Evolutionary conservation across 1,140 invertebrate genomes (phyloP), one percentile per base, ranked within the genome.

Genomic region (Patella vulgata): DNA sequence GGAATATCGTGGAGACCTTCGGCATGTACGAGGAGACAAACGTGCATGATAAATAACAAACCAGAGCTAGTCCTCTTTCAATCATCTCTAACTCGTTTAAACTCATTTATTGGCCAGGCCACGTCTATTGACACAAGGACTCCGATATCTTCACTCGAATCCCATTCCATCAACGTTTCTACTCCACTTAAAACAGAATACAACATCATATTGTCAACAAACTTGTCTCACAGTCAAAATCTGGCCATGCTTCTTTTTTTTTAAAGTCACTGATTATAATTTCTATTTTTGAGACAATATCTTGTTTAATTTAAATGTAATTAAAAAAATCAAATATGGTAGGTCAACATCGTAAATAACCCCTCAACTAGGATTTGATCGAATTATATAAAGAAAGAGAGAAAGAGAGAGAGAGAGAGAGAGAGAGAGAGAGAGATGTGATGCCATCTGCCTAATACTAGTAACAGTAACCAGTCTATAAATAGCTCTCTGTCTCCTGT

Each of bases 31-130:
- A n/a, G 42, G 51, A 44, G 52, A 55, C 60, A 63, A 63, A 55
- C 59, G 59, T 61, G 59, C 59, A 48, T 61, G 59, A 61, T 61
- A 51, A 61, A 61, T 61, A 51, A 61, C 27, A 46, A 42, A 39
- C 53, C 59, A 31, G 23, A 17, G 46, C 11, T 21, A 44, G 59
- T 55, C 50, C 21, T 23, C 33, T 48, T 55, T 53, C 52, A 62
- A 62, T 62, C 59, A 62, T 55, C 55, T 62, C 55, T 43, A 33
- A 30, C 21, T 36, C 30, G 43, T 42, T 36, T 28, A 40, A 54
- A 62, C 59, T 55, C 59, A 55, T 55, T 55, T 55, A 33, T 42
- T 31, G 31, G 9, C 59, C 51, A 55, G 44, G 30, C 51, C 17
- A 28, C 17, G 51, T 54, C 31, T 62, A 62, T 62, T 62, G 59